Base-by-base conservation (phyloP, 1,140 invertebrate species). In the Hylaeus anthracinus region DNA sequence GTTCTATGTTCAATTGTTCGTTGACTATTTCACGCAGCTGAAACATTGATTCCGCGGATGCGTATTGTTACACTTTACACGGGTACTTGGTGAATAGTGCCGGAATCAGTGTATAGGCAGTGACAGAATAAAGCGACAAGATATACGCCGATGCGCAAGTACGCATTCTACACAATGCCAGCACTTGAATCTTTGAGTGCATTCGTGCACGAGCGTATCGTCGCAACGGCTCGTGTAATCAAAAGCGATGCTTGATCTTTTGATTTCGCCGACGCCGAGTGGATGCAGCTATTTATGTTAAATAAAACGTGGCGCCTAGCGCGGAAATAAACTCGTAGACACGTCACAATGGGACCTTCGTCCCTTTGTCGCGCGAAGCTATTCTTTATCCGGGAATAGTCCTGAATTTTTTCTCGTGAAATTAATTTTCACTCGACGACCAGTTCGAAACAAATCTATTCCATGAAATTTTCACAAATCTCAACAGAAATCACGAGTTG, bases 191-290 rank as follows among this genome's bases (percentile, higher is more conserved):
- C 86, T 83, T 85, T 86, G 84, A 79, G 79, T 64, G 39, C 61
- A 61, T 71, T 79, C 61, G 70, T 4, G 82, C 67, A 81, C 73
- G 39, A 80, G 60, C 76, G 70, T 69, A 73, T 72, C 64, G 79
- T 61, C 69, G 53, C 77, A 83, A 71, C 78, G 53, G 81, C 61
- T 72, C 75, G 39, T 48, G 60, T n/a, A 64, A 51, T 79, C 70
- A 73, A 79, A 76, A 79, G 77, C 53, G 83, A 83, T 48, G 80
- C 83, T 82, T 82, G 78, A 77, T 70, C 70, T 76, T 88, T 88
- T 88, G 86, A 86, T 88, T 83, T 82, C 56, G 12, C 64, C 51
- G 53, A 37, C 60, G 67, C 41, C 61, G 43, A 76, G 61, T 61
- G 66, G 77, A 74, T 73, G 55, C 55, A 70, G 55, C 71, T 74